Evolutionary conservation across 35 echinoderm and acorn worm genomes (phyloP).

Genomic region (Strongylocentrotus purpuratus): DNA sequence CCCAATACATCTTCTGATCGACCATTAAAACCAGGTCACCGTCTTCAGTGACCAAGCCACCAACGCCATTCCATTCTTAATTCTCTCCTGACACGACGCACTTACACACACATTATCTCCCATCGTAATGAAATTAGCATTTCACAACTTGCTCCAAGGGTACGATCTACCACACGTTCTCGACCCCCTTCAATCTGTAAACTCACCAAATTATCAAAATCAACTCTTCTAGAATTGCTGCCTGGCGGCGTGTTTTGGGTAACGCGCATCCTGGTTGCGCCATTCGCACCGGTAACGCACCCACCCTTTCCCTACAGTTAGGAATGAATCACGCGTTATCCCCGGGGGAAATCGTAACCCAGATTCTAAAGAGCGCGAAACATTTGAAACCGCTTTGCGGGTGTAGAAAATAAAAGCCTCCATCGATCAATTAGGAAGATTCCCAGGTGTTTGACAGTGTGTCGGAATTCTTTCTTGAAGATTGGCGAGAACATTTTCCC

Average conservation of each 20-base stretch:
- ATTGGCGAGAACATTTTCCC: not conserved
- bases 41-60: not conserved
- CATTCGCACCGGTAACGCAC: slow-evolving; percentile 7
- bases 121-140: not conserved
- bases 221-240: not conserved
- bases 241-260: not conserved
- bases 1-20: not conserved
- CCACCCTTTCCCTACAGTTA: slow-evolving; percentile 3
- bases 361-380: slow-evolving; percentile 25
- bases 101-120: slow-evolving; percentile 15
- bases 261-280: not conserved
- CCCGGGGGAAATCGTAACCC: slow-evolving; percentile 23
- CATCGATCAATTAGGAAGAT: slow-evolving; percentile 21
- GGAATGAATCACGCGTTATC: slow-evolving; percentile 41
- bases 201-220: slow-evolving; percentile 2
- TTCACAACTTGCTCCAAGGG: slow-evolving; percentile 1
- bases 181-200: not conserved
- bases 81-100: not conserved
- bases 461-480: slow-evolving; percentile 30
- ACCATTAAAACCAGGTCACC: not conserved
- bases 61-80: not conserved
- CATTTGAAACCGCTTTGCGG: not conserved
- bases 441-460: slow-evolving; percentile 40
- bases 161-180: slow-evolving; percentile 8
- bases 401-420: slow-evolving; percentile 1